phyloP scores from a whole-genome alignment of 2,888 invertebrate species.

The Pomacea canaliculata region DNA sequence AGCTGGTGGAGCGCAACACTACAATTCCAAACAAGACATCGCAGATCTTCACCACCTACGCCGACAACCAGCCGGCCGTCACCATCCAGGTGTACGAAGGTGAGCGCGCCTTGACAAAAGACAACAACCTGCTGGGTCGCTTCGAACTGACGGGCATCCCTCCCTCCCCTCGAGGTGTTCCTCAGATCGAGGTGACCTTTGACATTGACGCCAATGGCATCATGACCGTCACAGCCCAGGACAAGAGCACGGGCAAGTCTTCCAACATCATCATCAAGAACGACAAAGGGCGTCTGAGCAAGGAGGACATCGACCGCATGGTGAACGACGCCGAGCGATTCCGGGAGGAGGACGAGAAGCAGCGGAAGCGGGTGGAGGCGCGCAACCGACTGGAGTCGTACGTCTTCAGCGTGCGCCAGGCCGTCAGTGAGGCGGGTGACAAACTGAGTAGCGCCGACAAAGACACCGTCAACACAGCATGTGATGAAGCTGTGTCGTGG shows the following conservation, averaged over 20 bases:
- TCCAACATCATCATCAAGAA: slow-evolving; percentile 89
- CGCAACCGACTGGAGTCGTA: slow-evolving; percentile 61
- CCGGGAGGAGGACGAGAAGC: slow-evolving; percentile 63
- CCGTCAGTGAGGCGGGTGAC: slow-evolving; percentile 75
- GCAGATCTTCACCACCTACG: slow-evolving; percentile 84
- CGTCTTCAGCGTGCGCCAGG: slow-evolving; percentile 70
- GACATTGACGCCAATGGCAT: slow-evolving; percentile 92
- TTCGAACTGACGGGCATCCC: slow-evolving; percentile 62
- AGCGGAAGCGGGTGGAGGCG: slow-evolving; percentile 52
- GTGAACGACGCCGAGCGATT: slow-evolving; percentile 64
- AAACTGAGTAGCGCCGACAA: slow-evolving; percentile 79
- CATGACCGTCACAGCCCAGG: slow-evolving; percentile 71
- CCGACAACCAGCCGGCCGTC: slow-evolving; percentile 81
- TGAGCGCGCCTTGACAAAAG: slow-evolving; percentile 94
- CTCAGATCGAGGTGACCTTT: slow-evolving; percentile 76
- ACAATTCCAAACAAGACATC: slow-evolving; percentile 66
- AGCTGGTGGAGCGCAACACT: slow-evolving; percentile 53
- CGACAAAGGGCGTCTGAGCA: slow-evolving; percentile 86
- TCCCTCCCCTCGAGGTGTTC: slow-evolving; percentile 61
- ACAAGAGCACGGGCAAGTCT: slow-evolving; percentile 83
- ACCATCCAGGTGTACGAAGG: slow-evolving; percentile 82
- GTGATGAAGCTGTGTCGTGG: slow-evolving; percentile 81
- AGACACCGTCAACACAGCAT: slow-evolving; percentile 73
- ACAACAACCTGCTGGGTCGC: slow-evolving; percentile 78
- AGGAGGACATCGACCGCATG: slow-evolving; percentile 86